Evolutionary conservation across 2,797 vertebrate genomes (phyloP), one percentile per base, ranked within the genome.

Genomic region (Chelmon rostratus): DNA sequence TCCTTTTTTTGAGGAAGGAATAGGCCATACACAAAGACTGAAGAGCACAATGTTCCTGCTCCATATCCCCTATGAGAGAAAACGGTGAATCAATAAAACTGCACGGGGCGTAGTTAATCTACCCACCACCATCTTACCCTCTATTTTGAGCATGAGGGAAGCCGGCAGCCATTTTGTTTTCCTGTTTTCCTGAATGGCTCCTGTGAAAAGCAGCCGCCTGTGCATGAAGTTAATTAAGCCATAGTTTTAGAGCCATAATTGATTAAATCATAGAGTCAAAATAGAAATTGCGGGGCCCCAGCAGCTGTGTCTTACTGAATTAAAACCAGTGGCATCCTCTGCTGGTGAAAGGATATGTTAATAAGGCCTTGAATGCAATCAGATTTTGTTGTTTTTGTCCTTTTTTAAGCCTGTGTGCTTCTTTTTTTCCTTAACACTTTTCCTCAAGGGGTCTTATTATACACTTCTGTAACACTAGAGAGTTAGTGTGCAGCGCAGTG

Each of bases 401-500:
- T 82, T 92, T 91, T 93, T 91, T 88, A 86, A 88, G 88, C 87
- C 83, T 53, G 86, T 76, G 76, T 88, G 86, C 87, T 88, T 89
- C 78, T 89, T 91, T 83, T 74, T 28, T 35, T 23, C 82, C 85
- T 62, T 67, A 88, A 86, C 91, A 86, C 82, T 88, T 94, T 95
- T 92, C 88, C 94, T 95, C 94, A 92, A 95, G 95, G 93, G 95
- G 93, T 91, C 93, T 95, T 95, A 96, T 96, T 96, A 96, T 95
- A 90, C 92, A 94, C 94, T 95, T 94, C 91, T 95, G 92, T 93
- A 92, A 91, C 93, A 93, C 91, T 90, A 83, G 83, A 94, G 94
- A 94, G 92, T 94, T 92, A 85, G 91, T 88, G 91, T 91, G 90
- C 86, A 56, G 70, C 88, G 79, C 92, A 76, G 91, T 87, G 87